Evolutionary conservation across 2,888 invertebrate genomes (phyloP).

Genomic region (Phalangium opilio): DNA sequence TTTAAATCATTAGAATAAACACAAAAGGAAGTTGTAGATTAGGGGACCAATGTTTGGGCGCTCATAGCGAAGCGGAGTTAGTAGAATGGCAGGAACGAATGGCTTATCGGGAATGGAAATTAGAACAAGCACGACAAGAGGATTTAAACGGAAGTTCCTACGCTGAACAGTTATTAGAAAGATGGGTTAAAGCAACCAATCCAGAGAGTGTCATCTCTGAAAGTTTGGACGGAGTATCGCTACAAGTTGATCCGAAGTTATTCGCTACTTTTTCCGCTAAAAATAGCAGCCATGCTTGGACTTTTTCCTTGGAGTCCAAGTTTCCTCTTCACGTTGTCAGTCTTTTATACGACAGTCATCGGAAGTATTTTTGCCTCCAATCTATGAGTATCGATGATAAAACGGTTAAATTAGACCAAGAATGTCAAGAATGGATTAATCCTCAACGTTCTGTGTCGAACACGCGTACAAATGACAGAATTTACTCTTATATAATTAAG

Average conservation of each 20-base stretch:
- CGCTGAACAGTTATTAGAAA: slow-evolving; percentile 48
- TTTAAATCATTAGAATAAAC: neutral
- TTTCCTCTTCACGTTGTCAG: no score
- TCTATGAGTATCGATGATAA: slow-evolving; percentile 29
- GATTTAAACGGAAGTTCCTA: slow-evolving; percentile 45
- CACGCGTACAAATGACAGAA: no score
- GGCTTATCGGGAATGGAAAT: slow-evolving; percentile 39
- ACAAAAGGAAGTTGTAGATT: slow-evolving; percentile 39
- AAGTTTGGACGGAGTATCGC: slow-evolving; percentile 42
- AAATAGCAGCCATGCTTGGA: slow-evolving; percentile 44
- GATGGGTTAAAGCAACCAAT: slow-evolving; percentile 37
- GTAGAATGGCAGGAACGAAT: slow-evolving; percentile 57
- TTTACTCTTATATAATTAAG: slow-evolving; percentile 23
- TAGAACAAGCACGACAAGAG: slow-evolving; percentile 45
- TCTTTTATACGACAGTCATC: slow-evolving; percentile 50
- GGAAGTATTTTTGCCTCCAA: slow-evolving; percentile 48
- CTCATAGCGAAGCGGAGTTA: slow-evolving; percentile 53
- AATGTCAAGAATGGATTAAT: slow-evolving; percentile 37
- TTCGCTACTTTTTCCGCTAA: slow-evolving; percentile 45
- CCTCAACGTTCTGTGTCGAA: slow-evolving; percentile 5
- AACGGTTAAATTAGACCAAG: slow-evolving; percentile 23
- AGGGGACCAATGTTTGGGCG: slow-evolving; percentile 55
- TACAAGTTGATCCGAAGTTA: slow-evolving; percentile 39
- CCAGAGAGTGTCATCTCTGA: slow-evolving; percentile 47
- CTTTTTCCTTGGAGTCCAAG: slow-evolving; percentile 39